These are phyloP conservation scores for Belgica antarctica DNA, from an alignment of 2,888 invertebrate species.

Conservation along the genomic window DNA sequence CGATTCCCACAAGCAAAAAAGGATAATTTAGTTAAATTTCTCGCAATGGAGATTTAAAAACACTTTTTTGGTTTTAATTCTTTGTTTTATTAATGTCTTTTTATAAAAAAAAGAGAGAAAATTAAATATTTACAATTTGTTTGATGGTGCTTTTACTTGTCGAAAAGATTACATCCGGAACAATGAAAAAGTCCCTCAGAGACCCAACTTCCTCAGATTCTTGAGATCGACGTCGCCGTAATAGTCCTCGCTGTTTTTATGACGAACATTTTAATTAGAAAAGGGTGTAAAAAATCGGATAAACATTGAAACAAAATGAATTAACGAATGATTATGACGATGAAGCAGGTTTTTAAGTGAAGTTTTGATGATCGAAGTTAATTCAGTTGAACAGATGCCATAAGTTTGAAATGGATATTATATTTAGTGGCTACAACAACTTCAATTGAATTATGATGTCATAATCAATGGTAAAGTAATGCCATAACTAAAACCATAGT, in stretches of 20 bases:
- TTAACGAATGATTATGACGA: too few species aligned
- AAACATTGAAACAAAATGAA: too few species aligned
- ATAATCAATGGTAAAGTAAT: too few species aligned
- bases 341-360: too few species aligned
- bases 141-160: background rate
- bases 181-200: slow-evolving; percentile 12
- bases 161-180: background rate
- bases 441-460: too few species aligned
- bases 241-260: slow-evolving; percentile 77
- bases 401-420: too few species aligned
- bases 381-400: too few species aligned
- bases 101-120: slow-evolving; percentile 21
- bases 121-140: slow-evolving; percentile 21
- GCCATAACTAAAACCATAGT: too few species aligned
- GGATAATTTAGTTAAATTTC: slow-evolving; percentile 42
- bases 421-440: too few species aligned
- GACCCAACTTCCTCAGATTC: slow-evolving; percentile 76
- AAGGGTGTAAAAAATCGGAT: too few species aligned
- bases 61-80: background rate
- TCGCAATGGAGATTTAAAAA: slow-evolving; percentile 37
- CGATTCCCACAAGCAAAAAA: slow-evolving; percentile 14
- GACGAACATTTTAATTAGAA: too few species aligned
- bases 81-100: slow-evolving; percentile 33
- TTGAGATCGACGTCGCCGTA: slow-evolving; percentile 89
- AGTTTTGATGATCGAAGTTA: too few species aligned